Evolutionary conservation across 2,113 vertebrate genomes (phyloP).

Genomic region (Equus quagga): DNA sequence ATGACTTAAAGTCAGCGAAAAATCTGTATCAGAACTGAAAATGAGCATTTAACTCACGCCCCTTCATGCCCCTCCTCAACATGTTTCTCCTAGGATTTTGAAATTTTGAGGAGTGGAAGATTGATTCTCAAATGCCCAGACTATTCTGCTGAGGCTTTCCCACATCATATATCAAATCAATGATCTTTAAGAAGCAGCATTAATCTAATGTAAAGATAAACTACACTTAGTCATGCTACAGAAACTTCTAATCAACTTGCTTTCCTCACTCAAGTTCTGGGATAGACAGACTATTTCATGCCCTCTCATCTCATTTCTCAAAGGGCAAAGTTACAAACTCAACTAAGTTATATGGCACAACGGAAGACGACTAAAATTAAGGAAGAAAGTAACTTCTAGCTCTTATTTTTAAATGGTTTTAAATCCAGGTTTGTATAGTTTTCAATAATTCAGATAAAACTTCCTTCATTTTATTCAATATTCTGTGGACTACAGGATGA

Average conservation of each 20-base stretch:
- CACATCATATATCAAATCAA: not conserved
- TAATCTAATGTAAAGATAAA: not conserved
- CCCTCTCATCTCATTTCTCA: not conserved
- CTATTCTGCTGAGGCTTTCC: not conserved
- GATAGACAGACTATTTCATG: not conserved
- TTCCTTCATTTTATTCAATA: constrained; percentile 49
- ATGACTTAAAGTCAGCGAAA: not conserved
- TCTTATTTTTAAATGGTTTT: constrained; percentile 38
- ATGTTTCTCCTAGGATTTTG: not conserved
- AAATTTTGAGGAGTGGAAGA: not conserved
- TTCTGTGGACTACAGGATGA: not conserved
- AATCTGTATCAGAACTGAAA: not conserved
- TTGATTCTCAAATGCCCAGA: not conserved
- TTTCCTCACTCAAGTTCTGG: not conserved
- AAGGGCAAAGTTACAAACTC: not conserved
- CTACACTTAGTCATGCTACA: not conserved
- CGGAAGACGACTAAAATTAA: not conserved
- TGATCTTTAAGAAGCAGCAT: not conserved
- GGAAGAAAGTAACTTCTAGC: not conserved
- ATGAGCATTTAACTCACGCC: not conserved
- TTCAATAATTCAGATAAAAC: constrained; percentile 26
- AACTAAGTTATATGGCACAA: not conserved
- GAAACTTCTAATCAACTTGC: not conserved
- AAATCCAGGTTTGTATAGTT: not conserved
- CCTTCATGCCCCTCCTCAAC: not conserved